Percentiles rank a stretch among this genome's conserved stretches.
Conservation (phyloP, 2,888 invertebrate genomes). For the Agrochola lota region DNA sequence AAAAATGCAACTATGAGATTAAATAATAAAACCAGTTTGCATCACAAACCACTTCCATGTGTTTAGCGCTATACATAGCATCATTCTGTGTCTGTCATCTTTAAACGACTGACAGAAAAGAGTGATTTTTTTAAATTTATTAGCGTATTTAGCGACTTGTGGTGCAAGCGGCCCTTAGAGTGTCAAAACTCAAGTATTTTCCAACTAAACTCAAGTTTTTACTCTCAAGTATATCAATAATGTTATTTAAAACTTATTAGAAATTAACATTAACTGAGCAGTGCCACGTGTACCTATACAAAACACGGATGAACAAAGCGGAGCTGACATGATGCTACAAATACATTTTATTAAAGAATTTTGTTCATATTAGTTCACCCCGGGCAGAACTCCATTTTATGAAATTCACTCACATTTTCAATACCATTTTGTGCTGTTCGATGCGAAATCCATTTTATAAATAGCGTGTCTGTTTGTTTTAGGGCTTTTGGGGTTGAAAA, state of each 20-base stretch:
- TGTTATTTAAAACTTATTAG: background rate
- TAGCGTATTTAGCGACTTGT: background rate
- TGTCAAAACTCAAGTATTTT: background rate
- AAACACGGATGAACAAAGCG: background rate
- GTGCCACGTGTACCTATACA: background rate
- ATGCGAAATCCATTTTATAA: slow-evolving; percentile 35
- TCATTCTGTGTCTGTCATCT: background rate
- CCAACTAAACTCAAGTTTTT: background rate
- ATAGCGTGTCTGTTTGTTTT: slow-evolving; percentile 34
- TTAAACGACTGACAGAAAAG: background rate
- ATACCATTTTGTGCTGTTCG: slow-evolving; percentile 34
- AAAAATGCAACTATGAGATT: background rate
- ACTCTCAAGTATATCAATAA: background rate
- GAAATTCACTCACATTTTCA: slow-evolving; percentile 39
- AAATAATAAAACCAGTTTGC: background rate
- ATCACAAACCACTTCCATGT: too few species aligned
- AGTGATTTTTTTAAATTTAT: background rate
- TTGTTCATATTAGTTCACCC: background rate
- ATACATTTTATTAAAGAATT: slow-evolving; percentile 11
- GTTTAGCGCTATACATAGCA: too few species aligned
- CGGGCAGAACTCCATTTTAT: slow-evolving; percentile 5
- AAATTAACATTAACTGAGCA: background rate
- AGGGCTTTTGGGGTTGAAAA: slow-evolving; percentile 22
- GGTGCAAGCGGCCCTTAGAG: background rate
- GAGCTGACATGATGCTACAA: background rate